Base-by-base conservation (phyloP, 2,888 invertebrate genomes). In the Calliopum simillimum region DNA sequence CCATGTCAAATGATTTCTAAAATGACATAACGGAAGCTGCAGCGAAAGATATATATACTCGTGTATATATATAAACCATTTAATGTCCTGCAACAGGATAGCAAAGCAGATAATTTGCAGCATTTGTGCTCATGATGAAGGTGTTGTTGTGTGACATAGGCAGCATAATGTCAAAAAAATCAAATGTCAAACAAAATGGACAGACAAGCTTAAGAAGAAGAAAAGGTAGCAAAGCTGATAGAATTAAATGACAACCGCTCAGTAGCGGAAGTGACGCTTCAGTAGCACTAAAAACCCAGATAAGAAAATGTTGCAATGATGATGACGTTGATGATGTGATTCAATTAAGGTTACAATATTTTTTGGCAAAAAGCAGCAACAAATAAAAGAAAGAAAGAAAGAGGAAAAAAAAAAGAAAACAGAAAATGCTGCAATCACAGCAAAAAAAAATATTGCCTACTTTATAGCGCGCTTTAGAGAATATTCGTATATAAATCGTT, bases 401-500 rank as follows among this genome's bases (percentile, higher is more conserved):
- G 16, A 3, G 5, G 43, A 33, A 49, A 25, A 63, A 49, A 51
- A 19, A n/a, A 23, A 8, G 13, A 46, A 63, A 63, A n/a, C n/a
- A n/a, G n/a, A n/a, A 64, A 64, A 16, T 51, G 56, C 43, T 49
- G 55, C 49, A 25, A 41, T 33, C 21, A 21, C 59, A 67, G 55
- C 53, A 41, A 23, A 59, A 49, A 61, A 53, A 59, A 66, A 49
- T 41, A 66, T 53, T 58, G 70, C 66, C 65, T 65, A 61, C 66
- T 59, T 55, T 25, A 21, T 46, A 51, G 67, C 67, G 51, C 43
- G 33, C 21, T 25, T 8, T 19, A 49, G n/a, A 16, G n/a, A 49
- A n/a, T 49, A n/a, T 16, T 19, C 16, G 46, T 41, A 49, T 21
- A 59, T 67, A 67, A 67, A 67, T 49, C 67, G 67, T 68, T 72